Percentiles rank a stretch among this genome's conserved stretches.
Conservation (phyloP, 1,140 invertebrate genomes). For the Camponotus vicinus region DNA sequence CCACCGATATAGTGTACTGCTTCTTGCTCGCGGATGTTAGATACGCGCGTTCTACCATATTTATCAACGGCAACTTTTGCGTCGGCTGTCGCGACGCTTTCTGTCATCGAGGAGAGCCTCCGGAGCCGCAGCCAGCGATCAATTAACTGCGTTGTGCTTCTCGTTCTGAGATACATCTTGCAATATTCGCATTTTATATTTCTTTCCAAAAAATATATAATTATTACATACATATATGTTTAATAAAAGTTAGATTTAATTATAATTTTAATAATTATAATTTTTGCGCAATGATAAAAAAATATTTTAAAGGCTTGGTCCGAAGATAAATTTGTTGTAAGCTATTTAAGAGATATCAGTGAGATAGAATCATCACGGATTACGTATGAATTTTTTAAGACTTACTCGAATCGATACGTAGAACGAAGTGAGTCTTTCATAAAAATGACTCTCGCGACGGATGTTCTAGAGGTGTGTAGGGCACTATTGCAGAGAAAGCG, state of each 20-base stretch:
- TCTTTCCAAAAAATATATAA: too few relatives aligned
- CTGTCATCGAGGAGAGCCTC: not conserved
- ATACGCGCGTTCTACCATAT: constrained; percentile 44
- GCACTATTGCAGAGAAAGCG: constrained; percentile 36
- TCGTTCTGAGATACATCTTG: not conserved
- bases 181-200: not conserved
- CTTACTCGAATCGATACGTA: constrained; percentile 6
- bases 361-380: not conserved
- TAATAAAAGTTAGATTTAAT: not conserved
- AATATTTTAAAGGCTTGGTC: not conserved
- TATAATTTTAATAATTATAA: not conserved
- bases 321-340: constrained; percentile 29
- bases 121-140: constrained; percentile 7
- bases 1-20: constrained; percentile 64
- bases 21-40: constrained; percentile 68
- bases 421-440: constrained; percentile 40
- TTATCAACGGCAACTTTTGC: constrained; percentile 42
- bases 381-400: not conserved
- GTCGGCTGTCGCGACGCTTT: not conserved
- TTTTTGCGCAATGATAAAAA: constrained; percentile 15
- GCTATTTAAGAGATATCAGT: not conserved
- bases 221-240: too few relatives aligned
- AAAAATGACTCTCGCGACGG: constrained; percentile 28
- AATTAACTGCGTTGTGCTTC: constrained; percentile 1
- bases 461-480: constrained; percentile 45